Conservation (phyloP, 2,888 invertebrate genomes). For the Lycia hirtaria region DNA sequence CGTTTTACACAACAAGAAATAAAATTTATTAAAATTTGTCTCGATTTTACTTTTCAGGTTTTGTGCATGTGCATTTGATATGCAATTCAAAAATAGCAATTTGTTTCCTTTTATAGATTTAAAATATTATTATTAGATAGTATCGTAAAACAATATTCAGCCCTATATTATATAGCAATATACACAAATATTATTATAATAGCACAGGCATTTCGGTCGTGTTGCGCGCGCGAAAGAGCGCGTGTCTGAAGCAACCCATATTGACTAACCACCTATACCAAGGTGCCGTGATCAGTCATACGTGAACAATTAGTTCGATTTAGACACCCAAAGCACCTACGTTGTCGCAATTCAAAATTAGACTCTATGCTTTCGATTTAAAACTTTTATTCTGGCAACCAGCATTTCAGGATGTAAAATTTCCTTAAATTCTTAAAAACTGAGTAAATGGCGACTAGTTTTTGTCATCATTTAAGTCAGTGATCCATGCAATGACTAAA, state of each 20-base stretch:
- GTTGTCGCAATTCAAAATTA: conserved; percentile 4
- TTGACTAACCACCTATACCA: conserved; percentile 25
- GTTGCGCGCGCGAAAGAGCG: conserved; percentile 13
- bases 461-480: not conserved
- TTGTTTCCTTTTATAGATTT: no score
- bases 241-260: conserved; percentile 3
- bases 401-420: not conserved
- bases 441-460: conserved; percentile 5
- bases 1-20: no score
- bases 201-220: not conserved
- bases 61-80: no score
- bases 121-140: no score
- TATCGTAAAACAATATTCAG: no score
- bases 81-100: no score
- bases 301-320: conserved; percentile 42
- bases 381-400: not conserved
- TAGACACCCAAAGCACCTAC: conserved; percentile 31
- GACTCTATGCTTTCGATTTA: conserved; percentile 7
- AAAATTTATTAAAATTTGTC: no score
- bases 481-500: not conserved
- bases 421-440: not conserved
- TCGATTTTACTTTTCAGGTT: no score
- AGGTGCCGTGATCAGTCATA: conserved; percentile 35
- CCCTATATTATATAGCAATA: no score
- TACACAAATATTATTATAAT: no score